These are phyloP conservation scores for Notarius quadriscutis DNA, from an alignment of 2,113 vertebrate species.

Conservation along the genomic window DNA sequence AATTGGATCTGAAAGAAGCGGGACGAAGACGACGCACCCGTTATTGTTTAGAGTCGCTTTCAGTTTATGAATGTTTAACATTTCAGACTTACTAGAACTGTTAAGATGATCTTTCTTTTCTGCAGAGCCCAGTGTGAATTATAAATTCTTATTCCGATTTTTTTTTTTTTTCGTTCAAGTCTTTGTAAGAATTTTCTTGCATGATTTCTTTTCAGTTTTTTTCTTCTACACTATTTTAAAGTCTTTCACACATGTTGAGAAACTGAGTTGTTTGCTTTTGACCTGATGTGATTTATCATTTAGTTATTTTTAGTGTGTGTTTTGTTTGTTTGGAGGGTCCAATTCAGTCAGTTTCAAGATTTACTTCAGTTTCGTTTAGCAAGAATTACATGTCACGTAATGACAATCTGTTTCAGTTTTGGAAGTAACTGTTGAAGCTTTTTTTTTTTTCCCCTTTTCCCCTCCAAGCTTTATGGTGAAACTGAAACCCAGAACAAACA, in stretches of 20 bases:
- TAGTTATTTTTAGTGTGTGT: neutral
- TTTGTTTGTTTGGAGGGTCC: neutral
- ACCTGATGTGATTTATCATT: neutral
- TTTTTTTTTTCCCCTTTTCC: neutral
- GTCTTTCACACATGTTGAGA: neutral
- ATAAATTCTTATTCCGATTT: neutral
- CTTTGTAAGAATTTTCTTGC: neutral
- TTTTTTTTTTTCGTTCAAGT: neutral
- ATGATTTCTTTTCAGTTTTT: constrained; percentile 19
- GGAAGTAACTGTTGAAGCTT: neutral
- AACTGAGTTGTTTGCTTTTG: neutral
- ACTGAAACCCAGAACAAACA: constrained; percentile 51
- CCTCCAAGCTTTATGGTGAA: constrained; percentile 14
- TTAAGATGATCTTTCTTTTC: neutral
- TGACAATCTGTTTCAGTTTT: constrained; percentile 43
- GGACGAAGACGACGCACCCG: constrained; percentile 19
- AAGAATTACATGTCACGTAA: constrained; percentile 15
- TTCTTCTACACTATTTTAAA: neutral
- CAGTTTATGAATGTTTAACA: constrained; percentile 19
- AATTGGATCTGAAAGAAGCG: constrained; percentile 16
- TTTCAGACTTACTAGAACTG: neutral
- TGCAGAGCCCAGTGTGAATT: neutral
- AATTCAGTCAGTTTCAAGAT: neutral
- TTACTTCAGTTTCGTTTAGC: neutral
- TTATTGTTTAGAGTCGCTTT: constrained; percentile 6